Evolutionary conservation across 1,140 invertebrate genomes (phyloP).

Genomic region (Myzus persicae): DNA sequence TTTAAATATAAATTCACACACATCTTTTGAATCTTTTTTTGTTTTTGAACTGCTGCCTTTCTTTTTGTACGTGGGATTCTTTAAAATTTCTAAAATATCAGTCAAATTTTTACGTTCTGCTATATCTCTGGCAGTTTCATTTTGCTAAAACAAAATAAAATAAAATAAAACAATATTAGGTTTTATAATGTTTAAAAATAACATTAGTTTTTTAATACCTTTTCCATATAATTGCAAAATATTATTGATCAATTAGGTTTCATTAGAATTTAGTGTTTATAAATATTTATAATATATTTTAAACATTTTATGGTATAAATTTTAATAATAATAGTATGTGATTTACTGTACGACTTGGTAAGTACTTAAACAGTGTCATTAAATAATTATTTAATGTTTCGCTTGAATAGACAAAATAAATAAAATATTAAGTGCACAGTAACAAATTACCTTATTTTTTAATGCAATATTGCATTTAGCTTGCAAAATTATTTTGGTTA

Average conservation of each 20-base stretch:
- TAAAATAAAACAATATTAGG: background rate
- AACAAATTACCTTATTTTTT: constrained; percentile 76
- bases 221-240: background rate
- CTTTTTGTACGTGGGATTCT: constrained; percentile 61
- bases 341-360: background rate
- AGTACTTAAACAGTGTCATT: constrained; percentile 8
- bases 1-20: background rate
- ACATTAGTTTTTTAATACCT: background rate
- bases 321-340: background rate
- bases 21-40: constrained; percentile 42
- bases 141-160: constrained; percentile 69
- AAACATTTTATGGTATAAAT: background rate
- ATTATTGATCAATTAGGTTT: background rate
- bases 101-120: constrained; percentile 83
- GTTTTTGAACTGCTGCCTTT: constrained; percentile 19
- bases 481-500: constrained; percentile 89
- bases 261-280: background rate
- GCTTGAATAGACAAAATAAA: background rate
- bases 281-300: too few species aligned
- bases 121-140: constrained; percentile 89
- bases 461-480: constrained; percentile 81
- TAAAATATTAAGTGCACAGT: background rate
- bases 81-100: constrained; percentile 82
- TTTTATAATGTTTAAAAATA: background rate
- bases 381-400: background rate